Base-by-base conservation (phyloP, 2,888 invertebrate genomes). In the Orthosia gothica region DNA sequence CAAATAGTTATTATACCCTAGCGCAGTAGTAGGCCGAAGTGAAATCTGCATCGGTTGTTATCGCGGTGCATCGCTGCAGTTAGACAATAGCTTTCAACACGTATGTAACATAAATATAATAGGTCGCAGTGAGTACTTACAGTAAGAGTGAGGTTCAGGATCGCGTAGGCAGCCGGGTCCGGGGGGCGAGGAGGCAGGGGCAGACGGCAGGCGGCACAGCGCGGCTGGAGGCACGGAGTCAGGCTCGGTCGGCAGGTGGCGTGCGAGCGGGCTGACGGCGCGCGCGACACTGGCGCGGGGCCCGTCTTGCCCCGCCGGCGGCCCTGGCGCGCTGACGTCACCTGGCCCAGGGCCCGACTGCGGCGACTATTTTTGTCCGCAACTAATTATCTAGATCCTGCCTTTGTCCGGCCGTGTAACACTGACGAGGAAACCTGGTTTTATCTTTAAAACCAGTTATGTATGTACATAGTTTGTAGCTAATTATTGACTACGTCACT, bases 231-330 rank as follows among this genome's bases (percentile, higher is more conserved):
- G 89, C 88, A 89, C 87, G 84, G 86, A 89, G 82, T 87, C 82
- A 83, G 90, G 88, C 88, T 89, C 40, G 40, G 55, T n/a, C 89
- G 89, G 89, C 84, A 89, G 90, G 88, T 88, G 89, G 92, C 95
- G 96, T 96, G 96, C 95, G 95, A 91, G 93, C 94, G 91, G 94
- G 91, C 91, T 90, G 96, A 94, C 95, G 95, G 96, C 96, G 96
- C 96, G 95, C 96, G 95, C 96, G 95, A 94, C 95, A 96, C 96
- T 96, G 96, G 94, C 95, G 96, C 95, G 96, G 96, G 96, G 96
- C 96, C 96, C 96, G 95, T 96, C 95, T 96, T 96, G 95, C 96
- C 96, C 96, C 96, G 95, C 95, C 92, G 93, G 87, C 92, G 94
- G 94, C 95, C 94, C 95, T 94, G 94, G 92, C 93, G 92, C 93